Conservation (phyloP, 2,797 vertebrate genomes). For the Rhabdomys pumilio region DNA sequence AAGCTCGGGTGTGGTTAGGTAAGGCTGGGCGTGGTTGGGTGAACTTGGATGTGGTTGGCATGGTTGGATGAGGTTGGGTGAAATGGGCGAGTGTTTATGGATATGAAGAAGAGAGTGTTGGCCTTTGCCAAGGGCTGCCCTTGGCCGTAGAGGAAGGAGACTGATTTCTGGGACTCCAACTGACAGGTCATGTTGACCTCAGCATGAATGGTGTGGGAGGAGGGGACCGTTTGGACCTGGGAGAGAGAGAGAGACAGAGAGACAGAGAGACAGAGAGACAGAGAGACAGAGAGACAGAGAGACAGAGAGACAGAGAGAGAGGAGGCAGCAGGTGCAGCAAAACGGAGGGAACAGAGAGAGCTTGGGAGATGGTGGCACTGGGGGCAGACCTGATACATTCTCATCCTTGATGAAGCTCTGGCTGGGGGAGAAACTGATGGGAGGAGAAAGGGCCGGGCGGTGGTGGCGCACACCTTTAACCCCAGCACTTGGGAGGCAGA, state of each 20-base stretch:
- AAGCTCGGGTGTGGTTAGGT: background rate
- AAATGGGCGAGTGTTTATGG: rapidly evolving
- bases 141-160: background rate
- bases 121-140: background rate
- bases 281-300: too few species aligned
- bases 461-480: too few species aligned
- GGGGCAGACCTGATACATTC: background rate
- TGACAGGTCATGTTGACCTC: background rate
- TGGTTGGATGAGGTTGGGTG: background rate
- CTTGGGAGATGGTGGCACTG: background rate
- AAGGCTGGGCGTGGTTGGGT: background rate
- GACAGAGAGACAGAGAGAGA: too few species aligned
- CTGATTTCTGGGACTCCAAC: rapidly evolving
- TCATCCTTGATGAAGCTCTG: background rate
- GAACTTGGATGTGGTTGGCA: rapidly evolving
- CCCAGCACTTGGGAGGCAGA: too few species aligned
- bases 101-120: background rate
- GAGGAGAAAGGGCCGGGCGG: background rate
- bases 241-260: background rate
- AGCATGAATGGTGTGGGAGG: rapidly evolving
- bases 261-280: too few species aligned
- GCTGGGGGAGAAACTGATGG: background rate
- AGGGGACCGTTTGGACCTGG: background rate
- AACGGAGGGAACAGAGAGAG: background rate
- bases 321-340: background rate